Evolutionary conservation across 2,797 vertebrate genomes (phyloP), one percentile per base, ranked within the genome.

Genomic region (Thripadectes ignobilis): DNA sequence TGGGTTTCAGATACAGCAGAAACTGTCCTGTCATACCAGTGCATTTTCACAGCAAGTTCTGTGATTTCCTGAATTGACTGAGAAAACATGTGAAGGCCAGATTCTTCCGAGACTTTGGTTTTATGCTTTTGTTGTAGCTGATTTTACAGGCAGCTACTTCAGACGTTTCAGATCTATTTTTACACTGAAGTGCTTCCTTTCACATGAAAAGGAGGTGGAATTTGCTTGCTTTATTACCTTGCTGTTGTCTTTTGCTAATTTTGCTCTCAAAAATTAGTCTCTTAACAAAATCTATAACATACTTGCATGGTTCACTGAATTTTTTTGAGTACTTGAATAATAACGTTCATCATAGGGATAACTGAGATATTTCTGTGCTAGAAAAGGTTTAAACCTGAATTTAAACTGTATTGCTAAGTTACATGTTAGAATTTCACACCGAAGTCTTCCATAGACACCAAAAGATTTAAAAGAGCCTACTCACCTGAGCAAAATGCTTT

Each of bases 1-100:
- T 93, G 27, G 66, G 21, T 6, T 97, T 95, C 93, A 72, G 11
- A 95, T 87, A 91, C 49, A 71, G 71, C 54, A 89, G 27, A 93
- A 84, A 34, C 13, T 88, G 38, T 54, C 20, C 19, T 78, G 66
- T 96, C 59, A n/a, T 74, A 48, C 48, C 32, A 94, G 19, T 88
- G 81, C 24, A 83, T 85, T 91, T 48, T 48, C 69, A 38, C 5
- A 11, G 26, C 36, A 89, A 45, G 7, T 57, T 65, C 41, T 82
- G 17, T 87, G 36, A 75, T 89, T 62, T 72, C 86, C 73, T 16
- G 2, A 66, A 78, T 30, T 86, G 34, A 49, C 88, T 81, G 67
- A 67, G 82, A 71, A 34, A 59, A 52, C 14, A 32, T 10, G 45
- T 51, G 65, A 97, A 74, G 32, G 15, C 27, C 76, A 72, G 34